A percentile compares a stretch with the other conserved stretches of the same genome.
These are phyloP conservation scores for Mustela lutreola DNA, from an alignment of 2,113 vertebrate genomes.

Conservation along the genomic window DNA sequence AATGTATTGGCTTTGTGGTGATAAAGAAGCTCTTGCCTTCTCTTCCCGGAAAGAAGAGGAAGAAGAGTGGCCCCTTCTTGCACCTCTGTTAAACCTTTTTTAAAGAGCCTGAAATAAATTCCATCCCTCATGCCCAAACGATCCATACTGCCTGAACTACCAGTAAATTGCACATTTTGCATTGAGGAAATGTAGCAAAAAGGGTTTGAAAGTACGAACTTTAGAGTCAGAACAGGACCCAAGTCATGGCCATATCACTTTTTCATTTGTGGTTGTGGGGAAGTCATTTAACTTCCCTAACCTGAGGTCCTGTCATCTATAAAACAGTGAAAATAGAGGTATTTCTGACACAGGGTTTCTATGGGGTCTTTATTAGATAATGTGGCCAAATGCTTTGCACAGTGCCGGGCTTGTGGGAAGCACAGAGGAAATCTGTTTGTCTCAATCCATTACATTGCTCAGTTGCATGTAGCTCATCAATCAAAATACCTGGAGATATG, in stretches of 20 bases:
- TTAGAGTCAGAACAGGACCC: not conserved
- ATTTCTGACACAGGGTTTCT: not conserved
- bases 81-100: not conserved
- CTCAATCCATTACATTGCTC: not conserved
- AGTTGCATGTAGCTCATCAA: not conserved
- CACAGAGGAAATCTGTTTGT: not conserved
- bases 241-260: not conserved
- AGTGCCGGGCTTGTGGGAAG: not conserved
- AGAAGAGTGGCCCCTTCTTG: not conserved
- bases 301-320: not conserved
- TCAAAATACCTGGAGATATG: not conserved
- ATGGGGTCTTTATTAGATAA: not conserved
- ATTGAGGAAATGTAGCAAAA: not conserved
- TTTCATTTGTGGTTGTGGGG: not conserved
- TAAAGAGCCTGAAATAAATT: not conserved
- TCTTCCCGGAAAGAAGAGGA: not conserved
- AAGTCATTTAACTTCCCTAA: not conserved
- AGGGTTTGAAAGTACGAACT: not conserved
- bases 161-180: not conserved
- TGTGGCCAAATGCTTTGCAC: not conserved
- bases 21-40: not conserved
- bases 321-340: not conserved
- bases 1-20: not conserved
- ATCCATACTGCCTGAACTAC: too few species aligned
- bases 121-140: rapidly evolving